These are phyloP conservation scores for Heteromurus nitidus DNA, from an alignment of 2,888 invertebrate species.

Conservation along the genomic window DNA sequence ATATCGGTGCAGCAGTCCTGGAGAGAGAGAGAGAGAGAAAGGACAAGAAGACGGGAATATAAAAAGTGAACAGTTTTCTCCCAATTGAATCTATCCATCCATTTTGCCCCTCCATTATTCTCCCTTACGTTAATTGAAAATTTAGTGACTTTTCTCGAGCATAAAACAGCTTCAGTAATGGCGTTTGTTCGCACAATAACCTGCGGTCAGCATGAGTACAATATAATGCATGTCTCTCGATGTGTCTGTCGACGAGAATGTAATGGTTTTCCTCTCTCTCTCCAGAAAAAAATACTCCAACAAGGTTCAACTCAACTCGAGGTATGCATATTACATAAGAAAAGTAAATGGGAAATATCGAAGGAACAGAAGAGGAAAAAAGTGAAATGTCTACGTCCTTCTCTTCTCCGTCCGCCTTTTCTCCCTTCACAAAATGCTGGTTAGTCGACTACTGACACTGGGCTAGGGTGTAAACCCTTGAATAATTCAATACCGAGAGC, in stretches of 20 bases:
- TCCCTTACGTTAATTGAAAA: slow-evolving; percentile 46
- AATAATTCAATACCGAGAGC: slow-evolving; percentile 42
- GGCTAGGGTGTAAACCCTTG: slow-evolving; percentile 40
- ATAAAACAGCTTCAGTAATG: neutral
- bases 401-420: slow-evolving; percentile 30
- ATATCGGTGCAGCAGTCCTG: neutral
- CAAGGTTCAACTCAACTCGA: too few relatives aligned
- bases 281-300: too few relatives aligned
- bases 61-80: neutral
- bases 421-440: slow-evolving; percentile 6
- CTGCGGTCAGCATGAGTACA: neutral
- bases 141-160: slow-evolving; percentile 24
- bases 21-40: neutral
- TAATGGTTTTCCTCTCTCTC: too few relatives aligned
- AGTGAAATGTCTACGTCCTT: slow-evolving; percentile 18
- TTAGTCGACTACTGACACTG: neutral
- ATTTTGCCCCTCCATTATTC: slow-evolving; percentile 2
- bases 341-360: neutral
- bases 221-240: neutral
- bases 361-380: neutral
- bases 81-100: slow-evolving; percentile 6
- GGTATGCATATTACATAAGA: slow-evolving; percentile 10
- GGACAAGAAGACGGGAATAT: neutral
- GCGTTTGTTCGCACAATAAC: neutral
- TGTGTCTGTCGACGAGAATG: too few relatives aligned